These are phyloP conservation scores for Gallinago jamesoni DNA, from an alignment of 2,113 vertebrate species.

Conservation along the genomic window DNA sequence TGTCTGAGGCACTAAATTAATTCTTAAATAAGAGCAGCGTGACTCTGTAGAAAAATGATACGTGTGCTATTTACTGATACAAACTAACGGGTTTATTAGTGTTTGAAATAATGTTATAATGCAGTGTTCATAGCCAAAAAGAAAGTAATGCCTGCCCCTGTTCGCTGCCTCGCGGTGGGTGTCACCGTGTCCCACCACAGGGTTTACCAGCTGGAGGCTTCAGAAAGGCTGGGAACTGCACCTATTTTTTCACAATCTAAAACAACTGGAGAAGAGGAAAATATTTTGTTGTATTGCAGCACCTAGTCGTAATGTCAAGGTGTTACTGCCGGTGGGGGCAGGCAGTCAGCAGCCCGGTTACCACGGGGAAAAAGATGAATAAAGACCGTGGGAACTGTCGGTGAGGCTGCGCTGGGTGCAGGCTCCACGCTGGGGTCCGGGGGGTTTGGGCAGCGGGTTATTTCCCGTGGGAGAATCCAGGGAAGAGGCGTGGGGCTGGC, in stretches of 20 bases:
- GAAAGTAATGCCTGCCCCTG: not conserved
- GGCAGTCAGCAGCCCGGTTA: rapidly evolving
- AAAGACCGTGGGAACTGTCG: rapidly evolving
- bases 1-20: slow-evolving; percentile 47
- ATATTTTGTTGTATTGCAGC: not conserved
- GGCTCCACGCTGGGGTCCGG: rapidly evolving
- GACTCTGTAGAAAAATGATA: not conserved
- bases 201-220: rapidly evolving
- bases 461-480: not conserved
- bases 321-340: rapidly evolving
- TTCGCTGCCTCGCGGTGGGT: not conserved
- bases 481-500: rapidly evolving
- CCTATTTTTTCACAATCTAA: not conserved
- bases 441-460: rapidly evolving
- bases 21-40: slow-evolving; percentile 42
- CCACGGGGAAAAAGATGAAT: not conserved
- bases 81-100: slow-evolving; percentile 41
- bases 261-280: not conserved
- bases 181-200: rapidly evolving
- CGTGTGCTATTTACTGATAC: slow-evolving; percentile 27
- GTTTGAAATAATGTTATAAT: slow-evolving; percentile 41
- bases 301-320: rapidly evolving
- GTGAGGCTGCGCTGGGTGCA: not conserved
- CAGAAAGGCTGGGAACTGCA: not conserved
- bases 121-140: not conserved